phyloP scores from a whole-genome alignment of 2,797 vertebrate genomes.

The Percopsis omiscomaycus region DNA sequence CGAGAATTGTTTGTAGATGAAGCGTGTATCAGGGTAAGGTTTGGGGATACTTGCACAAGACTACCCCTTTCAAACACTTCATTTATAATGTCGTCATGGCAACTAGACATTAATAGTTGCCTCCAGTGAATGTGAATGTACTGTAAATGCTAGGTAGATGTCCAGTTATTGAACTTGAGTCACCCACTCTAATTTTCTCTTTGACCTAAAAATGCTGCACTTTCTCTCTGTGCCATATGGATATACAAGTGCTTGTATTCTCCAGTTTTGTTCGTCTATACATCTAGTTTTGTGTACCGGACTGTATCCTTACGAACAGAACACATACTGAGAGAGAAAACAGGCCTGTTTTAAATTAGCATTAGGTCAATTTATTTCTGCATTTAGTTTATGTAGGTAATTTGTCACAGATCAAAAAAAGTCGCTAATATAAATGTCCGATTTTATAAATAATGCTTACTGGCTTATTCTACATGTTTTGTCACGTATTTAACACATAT shows the following conservation, averaged over 20 bases:
- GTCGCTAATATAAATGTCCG: background rate
- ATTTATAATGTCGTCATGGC: conserved; percentile 17
- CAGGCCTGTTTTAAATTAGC: no score
- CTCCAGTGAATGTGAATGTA: background rate
- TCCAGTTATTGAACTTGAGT: background rate
- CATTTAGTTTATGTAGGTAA: conserved; percentile 3
- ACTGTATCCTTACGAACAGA: conserved; percentile 1
- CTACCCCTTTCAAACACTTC: conserved; percentile 18
- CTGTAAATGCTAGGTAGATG: conserved; percentile 14
- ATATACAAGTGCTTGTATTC: conserved; percentile 14
- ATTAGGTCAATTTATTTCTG: background rate
- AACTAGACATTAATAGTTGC: conserved; percentile 13
- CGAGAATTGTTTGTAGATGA: conserved; percentile 17
- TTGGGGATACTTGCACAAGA: conserved; percentile 38
- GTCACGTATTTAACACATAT: background rate
- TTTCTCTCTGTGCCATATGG: conserved; percentile 6
- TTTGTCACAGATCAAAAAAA: background rate
- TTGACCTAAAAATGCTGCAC: conserved; percentile 18
- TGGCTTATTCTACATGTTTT: background rate
- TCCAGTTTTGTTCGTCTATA: conserved; percentile 25
- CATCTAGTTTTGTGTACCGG: conserved; percentile 20
- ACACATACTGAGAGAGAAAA: background rate
- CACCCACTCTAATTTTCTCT: background rate
- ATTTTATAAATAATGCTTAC: conserved; percentile 4
- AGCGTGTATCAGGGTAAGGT: conserved; percentile 29